A percentile compares a stretch with the other conserved stretches of the same genome.
Evolutionary conservation across 2,113 vertebrate species (phyloP).

Genomic region (Hiodon tergisus): DNA sequence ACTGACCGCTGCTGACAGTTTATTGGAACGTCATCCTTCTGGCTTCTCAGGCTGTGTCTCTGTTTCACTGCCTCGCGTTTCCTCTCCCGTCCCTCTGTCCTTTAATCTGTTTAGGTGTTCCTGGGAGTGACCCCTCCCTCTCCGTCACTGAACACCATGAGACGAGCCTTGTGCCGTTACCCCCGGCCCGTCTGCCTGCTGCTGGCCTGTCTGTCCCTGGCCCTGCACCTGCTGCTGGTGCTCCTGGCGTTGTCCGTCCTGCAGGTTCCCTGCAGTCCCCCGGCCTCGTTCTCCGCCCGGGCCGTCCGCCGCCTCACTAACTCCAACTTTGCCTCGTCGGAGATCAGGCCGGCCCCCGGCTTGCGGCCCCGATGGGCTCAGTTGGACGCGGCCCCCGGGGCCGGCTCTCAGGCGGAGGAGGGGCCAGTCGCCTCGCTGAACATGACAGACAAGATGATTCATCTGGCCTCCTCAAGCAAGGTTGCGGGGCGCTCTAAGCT

Average conservation of each 20-base stretch:
- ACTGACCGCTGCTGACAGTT: background rate
- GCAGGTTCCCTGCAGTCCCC: slow-evolving; percentile 38
- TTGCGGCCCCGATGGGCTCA: background rate
- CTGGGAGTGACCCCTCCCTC: background rate
- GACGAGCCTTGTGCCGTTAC: slow-evolving; percentile 41
- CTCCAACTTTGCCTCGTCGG: slow-evolving; percentile 15
- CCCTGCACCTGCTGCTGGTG: slow-evolving; percentile 59
- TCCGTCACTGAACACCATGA: background rate
- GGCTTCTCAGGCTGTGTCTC: background rate
- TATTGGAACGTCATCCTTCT: too few species aligned
- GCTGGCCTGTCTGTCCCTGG: slow-evolving; percentile 55
- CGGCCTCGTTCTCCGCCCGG: slow-evolving; percentile 6
- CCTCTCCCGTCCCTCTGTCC: background rate
- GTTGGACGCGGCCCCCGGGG: slow-evolving; percentile 17
- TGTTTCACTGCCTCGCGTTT: background rate
- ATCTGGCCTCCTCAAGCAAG: too few species aligned
- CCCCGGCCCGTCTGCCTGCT: slow-evolving; percentile 56
- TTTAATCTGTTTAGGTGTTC: background rate
- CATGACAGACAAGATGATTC: background rate
- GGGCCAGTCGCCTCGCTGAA: background rate
- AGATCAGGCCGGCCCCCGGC: slow-evolving; percentile 8
- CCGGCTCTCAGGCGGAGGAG: background rate
- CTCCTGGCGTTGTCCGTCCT: slow-evolving; percentile 41
- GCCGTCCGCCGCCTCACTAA: slow-evolving; percentile 25
- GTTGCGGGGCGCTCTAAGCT: slow-evolving; percentile 49